phyloP scores from a whole-genome alignment of 2,888 invertebrate genomes.

The Sepiola atlantica region DNA sequence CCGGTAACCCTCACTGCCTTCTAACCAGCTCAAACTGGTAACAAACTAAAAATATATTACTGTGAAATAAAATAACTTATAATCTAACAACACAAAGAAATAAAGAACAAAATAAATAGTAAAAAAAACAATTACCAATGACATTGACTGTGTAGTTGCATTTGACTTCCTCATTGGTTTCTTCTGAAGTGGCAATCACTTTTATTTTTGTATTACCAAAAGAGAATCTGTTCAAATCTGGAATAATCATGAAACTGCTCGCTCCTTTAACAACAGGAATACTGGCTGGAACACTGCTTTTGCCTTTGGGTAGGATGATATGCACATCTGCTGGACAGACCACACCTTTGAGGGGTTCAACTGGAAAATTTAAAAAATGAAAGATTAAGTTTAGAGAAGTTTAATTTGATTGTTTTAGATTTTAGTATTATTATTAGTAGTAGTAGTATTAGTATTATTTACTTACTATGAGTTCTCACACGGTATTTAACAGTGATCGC shows the following conservation, averaged over 20 bases:
- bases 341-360: neutral
- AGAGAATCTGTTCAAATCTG: slow-evolving; percentile 19
- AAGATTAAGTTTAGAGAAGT: neutral
- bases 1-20: too few relatives aligned
- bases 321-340: neutral
- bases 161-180: neutral
- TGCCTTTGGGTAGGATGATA: neutral
- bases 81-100: too few relatives aligned
- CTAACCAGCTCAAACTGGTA: too few relatives aligned
- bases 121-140: neutral
- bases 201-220: neutral
- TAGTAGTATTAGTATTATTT: too few relatives aligned
- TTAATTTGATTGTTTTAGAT: too few relatives aligned
- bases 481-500: too few relatives aligned
- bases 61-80: too few relatives aligned
- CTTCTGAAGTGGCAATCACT: slow-evolving; percentile 7
- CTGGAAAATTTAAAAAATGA: neutral
- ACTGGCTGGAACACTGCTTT: neutral
- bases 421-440: too few relatives aligned
- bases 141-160: neutral
- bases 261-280: neutral
- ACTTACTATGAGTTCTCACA: too few relatives aligned
- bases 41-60: too few relatives aligned
- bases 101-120: neutral
- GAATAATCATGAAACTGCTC: neutral